Evolutionary conservation across 2,888 invertebrate species (phyloP).

Genomic region (Aphodius granarius): DNA sequence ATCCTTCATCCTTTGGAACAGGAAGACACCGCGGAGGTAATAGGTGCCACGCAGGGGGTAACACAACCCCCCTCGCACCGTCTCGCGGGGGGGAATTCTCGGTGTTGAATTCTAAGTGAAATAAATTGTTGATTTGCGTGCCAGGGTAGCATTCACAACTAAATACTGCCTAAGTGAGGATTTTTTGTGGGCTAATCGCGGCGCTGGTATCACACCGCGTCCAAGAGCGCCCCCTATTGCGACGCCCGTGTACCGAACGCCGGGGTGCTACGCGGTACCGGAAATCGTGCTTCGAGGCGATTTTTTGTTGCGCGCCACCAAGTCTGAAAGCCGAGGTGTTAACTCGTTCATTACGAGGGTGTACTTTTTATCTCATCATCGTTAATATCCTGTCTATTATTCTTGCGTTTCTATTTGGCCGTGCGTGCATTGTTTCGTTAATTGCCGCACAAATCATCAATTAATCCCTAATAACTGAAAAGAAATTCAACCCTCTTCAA

Average conservation of each 20-base stretch:
- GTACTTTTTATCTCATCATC: not conserved
- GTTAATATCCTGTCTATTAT: not conserved
- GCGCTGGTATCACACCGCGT: not conserved
- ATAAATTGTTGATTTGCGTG: conserved; percentile 47
- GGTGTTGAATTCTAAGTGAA: conserved; percentile 30
- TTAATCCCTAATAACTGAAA: not conserved
- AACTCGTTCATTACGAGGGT: not conserved
- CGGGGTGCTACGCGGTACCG: conserved; percentile 1
- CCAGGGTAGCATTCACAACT: conserved; percentile 43
- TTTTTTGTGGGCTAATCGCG: not conserved
- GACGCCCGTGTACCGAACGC: not conserved
- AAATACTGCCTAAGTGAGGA: conserved; percentile 44
- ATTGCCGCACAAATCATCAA: not conserved
- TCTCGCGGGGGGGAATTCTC: too few species aligned
- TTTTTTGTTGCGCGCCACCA: conserved; percentile 5
- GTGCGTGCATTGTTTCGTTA: not conserved
- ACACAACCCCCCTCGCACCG: not conserved
- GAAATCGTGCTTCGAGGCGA: conserved; percentile 3
- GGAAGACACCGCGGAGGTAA: conserved; percentile 8
- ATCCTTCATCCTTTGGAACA: not conserved
- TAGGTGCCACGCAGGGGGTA: conserved; percentile 9
- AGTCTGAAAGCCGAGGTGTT: not conserved
- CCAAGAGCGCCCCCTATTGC: not conserved
- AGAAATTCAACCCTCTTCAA: not conserved
- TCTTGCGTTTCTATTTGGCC: not conserved